A percentile compares a stretch with the other conserved stretches of the same genome.
Evolutionary conservation across 2,113 vertebrate genomes (phyloP).

Genomic region (Leucoraja erinaceus): DNA sequence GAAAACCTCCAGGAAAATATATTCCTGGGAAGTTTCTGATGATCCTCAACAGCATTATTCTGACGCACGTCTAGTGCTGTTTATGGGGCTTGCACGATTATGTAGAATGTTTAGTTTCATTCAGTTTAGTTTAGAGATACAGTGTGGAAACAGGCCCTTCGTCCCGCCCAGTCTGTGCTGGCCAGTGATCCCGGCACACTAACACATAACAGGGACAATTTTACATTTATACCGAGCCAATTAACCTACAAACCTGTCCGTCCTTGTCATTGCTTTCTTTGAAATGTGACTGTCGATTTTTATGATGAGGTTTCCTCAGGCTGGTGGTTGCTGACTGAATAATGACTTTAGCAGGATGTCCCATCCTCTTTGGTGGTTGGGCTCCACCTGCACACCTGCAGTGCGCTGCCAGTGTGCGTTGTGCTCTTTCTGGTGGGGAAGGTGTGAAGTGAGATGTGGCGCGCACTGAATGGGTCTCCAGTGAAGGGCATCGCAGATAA

Average conservation of each 20-base stretch:
- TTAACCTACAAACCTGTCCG: too few species aligned
- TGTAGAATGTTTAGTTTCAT: not conserved
- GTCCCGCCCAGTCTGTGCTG: too few species aligned
- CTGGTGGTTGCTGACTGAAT: not conserved
- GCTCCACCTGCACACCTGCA: not conserved
- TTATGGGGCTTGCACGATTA: not conserved
- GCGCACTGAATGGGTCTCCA: not conserved
- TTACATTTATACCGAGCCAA: too few species aligned
- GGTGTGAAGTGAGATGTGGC: not conserved
- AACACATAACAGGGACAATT: too few species aligned
- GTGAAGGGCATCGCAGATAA: not conserved
- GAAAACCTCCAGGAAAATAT: not conserved
- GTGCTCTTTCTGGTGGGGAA: not conserved
- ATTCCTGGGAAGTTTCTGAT: not conserved
- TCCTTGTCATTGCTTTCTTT: not conserved
- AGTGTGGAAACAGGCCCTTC: too few species aligned
- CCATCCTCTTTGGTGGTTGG: not conserved
- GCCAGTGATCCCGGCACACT: too few species aligned
- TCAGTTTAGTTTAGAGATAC: too few species aligned
- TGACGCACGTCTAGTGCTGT: not conserved
- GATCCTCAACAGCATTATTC: not conserved
- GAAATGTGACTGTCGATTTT: not conserved
- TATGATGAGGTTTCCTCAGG: not conserved
- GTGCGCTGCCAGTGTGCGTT: not conserved
- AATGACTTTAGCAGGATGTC: not conserved